These are phyloP conservation scores for Bruchidius siliquastri DNA, from an alignment of 2,888 invertebrate genomes.

Conservation along the genomic window DNA sequence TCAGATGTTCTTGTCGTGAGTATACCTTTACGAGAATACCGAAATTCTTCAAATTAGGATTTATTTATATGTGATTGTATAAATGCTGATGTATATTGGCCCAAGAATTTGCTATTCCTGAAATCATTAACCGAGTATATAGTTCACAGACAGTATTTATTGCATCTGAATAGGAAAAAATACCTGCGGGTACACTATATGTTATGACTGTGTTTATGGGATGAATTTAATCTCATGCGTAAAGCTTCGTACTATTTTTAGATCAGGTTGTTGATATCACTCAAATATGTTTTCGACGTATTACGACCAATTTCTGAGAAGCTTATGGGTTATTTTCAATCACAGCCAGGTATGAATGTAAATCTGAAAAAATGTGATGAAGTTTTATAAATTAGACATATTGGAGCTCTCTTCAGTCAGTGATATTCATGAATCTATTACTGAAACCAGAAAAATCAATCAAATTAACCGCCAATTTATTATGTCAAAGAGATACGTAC, in stretches of 20 bases:
- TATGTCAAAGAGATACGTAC: too few relatives aligned
- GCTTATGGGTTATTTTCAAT: background rate
- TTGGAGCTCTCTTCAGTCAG: too few relatives aligned
- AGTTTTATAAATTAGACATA: too few relatives aligned
- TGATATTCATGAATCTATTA: too few relatives aligned
- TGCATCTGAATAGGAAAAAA: background rate
- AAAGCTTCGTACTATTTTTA: background rate
- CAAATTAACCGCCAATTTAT: too few relatives aligned
- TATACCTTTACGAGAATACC: too few relatives aligned
- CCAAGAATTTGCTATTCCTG: background rate
- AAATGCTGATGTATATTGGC: background rate
- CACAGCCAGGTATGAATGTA: background rate
- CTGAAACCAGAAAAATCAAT: too few relatives aligned
- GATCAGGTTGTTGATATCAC: background rate
- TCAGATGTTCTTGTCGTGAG: too few relatives aligned
- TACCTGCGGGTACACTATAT: background rate
- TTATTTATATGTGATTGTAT: too few relatives aligned
- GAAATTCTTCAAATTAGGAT: too few relatives aligned
- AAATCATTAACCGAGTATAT: background rate
- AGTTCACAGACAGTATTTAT: background rate
- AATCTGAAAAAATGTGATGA: background rate
- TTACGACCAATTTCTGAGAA: background rate
- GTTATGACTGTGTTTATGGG: background rate
- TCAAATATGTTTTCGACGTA: background rate
- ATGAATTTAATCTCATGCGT: background rate